phyloP scores from a whole-genome alignment of 1,140 invertebrate genomes.

The Lordiphosa clarofinis region DNA sequence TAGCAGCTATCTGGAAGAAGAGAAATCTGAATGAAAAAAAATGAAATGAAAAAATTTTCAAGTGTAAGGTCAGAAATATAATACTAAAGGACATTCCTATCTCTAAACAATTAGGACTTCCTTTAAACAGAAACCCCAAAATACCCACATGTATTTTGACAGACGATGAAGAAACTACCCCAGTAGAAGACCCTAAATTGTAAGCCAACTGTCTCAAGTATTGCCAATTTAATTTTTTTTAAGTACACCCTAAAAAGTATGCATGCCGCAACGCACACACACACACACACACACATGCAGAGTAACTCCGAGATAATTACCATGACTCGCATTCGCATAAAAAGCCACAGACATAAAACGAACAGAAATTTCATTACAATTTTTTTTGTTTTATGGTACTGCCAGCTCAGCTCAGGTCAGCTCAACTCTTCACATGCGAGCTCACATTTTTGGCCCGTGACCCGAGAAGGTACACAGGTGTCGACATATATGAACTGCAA shows the following conservation, averaged over 20 bases:
- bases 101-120: no score
- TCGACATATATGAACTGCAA: slow-evolving; percentile 44
- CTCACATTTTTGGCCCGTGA: slow-evolving; percentile 75
- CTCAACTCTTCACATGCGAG: slow-evolving; percentile 57
- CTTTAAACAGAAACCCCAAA: not conserved
- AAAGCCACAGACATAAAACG: slow-evolving; percentile 38
- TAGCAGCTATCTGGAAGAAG: no score
- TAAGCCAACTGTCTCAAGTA: slow-evolving; percentile 3
- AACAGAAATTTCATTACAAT: slow-evolving; percentile 62
- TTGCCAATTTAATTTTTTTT: slow-evolving; percentile 18
- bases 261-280: slow-evolving; percentile 1
- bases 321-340: slow-evolving; percentile 59
- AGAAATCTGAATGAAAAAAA: no score
- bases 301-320: slow-evolving; percentile 49
- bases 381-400: slow-evolving; percentile 33
- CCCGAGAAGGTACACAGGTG: slow-evolving; percentile 62
- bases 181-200: no score
- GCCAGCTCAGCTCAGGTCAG: slow-evolving; percentile 11
- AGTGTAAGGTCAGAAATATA: no score
- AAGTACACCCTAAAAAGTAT: slow-evolving; percentile 26
- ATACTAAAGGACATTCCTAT: no score
- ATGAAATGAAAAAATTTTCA: no score
- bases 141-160: not conserved
- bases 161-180: no score
- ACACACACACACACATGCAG: slow-evolving; percentile 33